Percentiles rank a stretch among this genome's conserved stretches.
Evolutionary conservation across 2,113 vertebrate genomes (phyloP).

Genomic region (Periophthalmodon schlosseri): DNA sequence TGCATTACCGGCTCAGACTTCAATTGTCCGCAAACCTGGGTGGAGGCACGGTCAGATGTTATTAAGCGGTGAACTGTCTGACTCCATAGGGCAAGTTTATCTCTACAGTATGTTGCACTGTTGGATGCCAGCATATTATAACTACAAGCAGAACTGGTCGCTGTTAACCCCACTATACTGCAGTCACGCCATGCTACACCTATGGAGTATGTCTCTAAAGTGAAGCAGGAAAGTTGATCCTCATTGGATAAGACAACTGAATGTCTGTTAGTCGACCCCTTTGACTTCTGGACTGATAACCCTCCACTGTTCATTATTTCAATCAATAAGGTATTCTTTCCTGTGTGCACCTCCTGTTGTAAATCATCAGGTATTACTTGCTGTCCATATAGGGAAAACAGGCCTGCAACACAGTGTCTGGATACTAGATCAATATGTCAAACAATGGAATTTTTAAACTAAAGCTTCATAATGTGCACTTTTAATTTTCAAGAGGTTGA

Average conservation of each 20-base stretch:
- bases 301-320: slow-evolving; percentile 65
- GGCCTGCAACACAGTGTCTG: slow-evolving; percentile 3
- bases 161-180: slow-evolving; percentile 41
- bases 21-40: slow-evolving; percentile 60
- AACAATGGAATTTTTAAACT: background rate
- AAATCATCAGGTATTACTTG: slow-evolving; percentile 36
- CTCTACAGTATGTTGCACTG: slow-evolving; percentile 60
- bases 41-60: slow-evolving; percentile 60
- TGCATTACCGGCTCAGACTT: slow-evolving; percentile 71
- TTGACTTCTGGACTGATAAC: slow-evolving; percentile 59
- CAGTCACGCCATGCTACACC: slow-evolving; percentile 56
- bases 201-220: slow-evolving; percentile 59
- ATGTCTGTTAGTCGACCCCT: slow-evolving; percentile 60
- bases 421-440: slow-evolving; percentile 22
- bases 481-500: background rate
- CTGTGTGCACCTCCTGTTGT: slow-evolving; percentile 49
- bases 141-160: slow-evolving; percentile 71
- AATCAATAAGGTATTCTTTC: slow-evolving; percentile 61
- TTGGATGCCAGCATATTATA: slow-evolving; percentile 69
- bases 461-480: background rate
- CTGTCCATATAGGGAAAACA: background rate
- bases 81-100: slow-evolving; percentile 62
- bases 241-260: slow-evolving; percentile 56
- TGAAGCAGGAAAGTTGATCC: slow-evolving; percentile 49
- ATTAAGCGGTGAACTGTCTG: slow-evolving; percentile 61